phyloP scores from a whole-genome alignment of 2,888 invertebrate genomes.

The Kryphioiulus occultus region DNA sequence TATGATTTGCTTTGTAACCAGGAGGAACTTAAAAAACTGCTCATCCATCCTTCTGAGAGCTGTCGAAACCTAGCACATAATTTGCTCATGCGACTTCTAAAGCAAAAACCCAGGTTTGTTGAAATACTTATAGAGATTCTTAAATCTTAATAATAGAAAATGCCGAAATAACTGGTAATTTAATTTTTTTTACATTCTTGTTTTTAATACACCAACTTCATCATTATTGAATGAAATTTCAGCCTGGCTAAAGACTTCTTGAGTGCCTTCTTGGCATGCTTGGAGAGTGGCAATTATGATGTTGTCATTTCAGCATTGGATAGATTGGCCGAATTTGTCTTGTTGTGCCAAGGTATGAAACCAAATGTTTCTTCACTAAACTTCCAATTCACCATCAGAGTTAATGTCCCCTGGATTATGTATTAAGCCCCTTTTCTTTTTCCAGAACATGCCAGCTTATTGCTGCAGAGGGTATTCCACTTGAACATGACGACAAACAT shows the following conservation, averaged over 20 bases:
- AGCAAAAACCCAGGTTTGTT: slow-evolving; percentile 69
- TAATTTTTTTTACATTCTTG: not conserved
- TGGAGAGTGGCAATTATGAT: slow-evolving; percentile 80
- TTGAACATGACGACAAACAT: slow-evolving; percentile 80
- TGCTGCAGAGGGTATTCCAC: slow-evolving; percentile 82
- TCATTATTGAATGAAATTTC: not conserved
- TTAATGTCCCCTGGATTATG: not conserved
- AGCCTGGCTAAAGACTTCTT: slow-evolving; percentile 70
- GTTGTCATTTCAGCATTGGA: slow-evolving; percentile 81
- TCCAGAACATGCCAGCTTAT: slow-evolving; percentile 78
- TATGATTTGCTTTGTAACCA: slow-evolving; percentile 53
- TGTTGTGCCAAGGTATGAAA: slow-evolving; percentile 74
- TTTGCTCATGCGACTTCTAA: slow-evolving; percentile 75
- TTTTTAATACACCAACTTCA: not conserved
- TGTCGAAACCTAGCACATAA: slow-evolving; percentile 76
- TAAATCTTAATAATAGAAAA: no score
- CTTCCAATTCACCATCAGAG: not conserved
- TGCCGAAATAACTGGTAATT: no score
- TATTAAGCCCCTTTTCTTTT: slow-evolving; percentile 56
- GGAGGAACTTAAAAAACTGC: slow-evolving; percentile 67
- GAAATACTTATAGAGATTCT: not conserved
- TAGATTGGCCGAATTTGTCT: slow-evolving; percentile 80
- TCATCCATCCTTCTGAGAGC: slow-evolving; percentile 70
- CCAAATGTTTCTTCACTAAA: slow-evolving; percentile 35
- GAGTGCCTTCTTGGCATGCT: slow-evolving; percentile 79